These are phyloP conservation scores for Agonum fuliginosum DNA, from an alignment of 2,888 invertebrate species.

Conservation along the genomic window DNA sequence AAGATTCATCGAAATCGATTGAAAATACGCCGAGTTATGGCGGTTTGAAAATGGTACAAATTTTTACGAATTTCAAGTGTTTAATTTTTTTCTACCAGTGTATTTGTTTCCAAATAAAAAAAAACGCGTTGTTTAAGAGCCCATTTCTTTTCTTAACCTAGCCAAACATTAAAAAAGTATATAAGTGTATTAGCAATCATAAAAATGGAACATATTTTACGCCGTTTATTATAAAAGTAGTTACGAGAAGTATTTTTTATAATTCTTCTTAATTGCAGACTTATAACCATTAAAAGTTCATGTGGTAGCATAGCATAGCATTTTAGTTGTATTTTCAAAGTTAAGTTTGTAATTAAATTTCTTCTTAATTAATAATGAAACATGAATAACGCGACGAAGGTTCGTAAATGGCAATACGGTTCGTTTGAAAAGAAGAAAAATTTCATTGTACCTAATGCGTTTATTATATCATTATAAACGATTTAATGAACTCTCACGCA, in stretches of 20 bases:
- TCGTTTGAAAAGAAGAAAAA: not conserved
- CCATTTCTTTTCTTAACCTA: no score
- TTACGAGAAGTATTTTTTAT: not conserved
- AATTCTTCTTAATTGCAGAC: not conserved
- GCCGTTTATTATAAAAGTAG: not conserved
- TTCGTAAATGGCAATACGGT: not conserved
- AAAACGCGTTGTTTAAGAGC: no score
- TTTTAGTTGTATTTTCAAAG: slow-evolving; percentile 1
- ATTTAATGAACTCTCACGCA: slow-evolving; percentile 16
- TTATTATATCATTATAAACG: slow-evolving; percentile 11
- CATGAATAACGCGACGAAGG: slow-evolving; percentile 7
- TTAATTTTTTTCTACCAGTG: no score
- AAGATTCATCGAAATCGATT: no score
- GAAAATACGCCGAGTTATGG: no score
- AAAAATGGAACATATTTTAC: no score
- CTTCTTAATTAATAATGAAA: not conserved
- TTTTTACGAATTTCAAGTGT: no score
- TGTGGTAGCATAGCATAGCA: not conserved
- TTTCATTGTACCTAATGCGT: slow-evolving; percentile 28
- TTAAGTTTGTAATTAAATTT: not conserved
- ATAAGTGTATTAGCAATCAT: no score
- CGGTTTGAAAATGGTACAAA: no score
- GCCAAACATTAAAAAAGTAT: no score
- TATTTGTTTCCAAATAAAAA: no score
- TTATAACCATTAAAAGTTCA: slow-evolving; percentile 13